Base-by-base conservation (phyloP, 2,797 vertebrate genomes). In the Myripristis murdjan region DNA sequence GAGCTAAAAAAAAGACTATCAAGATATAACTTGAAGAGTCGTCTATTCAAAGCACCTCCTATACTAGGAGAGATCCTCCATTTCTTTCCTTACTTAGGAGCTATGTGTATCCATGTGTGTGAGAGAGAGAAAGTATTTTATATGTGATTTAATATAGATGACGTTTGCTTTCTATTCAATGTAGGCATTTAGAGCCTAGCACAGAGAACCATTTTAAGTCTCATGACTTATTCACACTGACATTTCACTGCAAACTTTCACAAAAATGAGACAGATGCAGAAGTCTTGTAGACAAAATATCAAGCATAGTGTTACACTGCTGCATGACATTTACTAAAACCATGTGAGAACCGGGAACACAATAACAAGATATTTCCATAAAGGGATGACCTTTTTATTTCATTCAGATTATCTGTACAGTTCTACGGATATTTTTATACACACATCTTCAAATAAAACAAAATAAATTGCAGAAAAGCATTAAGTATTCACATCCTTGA, bases 351-450 rank as follows among this genome's bases (percentile, higher is more conserved):
- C 14, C n/a, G 48, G 9, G 47, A 0, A 67, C 6, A 77, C 0
- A 24, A 81, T 49, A 1, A 75, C 62, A 46, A 35, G 49, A 74
- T 47, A 73, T 18, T 72, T 72, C 63, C 64, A 73, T 88, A 70
- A 93, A 93, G 89, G 73, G 85, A 81, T 87, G 60, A 86, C 63
- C 46, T 88, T 73, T 95, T 94, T 92, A 93, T 94, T 94, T 90
- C 8, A 88, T 85, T 87, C 81, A 76, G 48, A 87, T 89, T 85
- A 74, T 91, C 84, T 94, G 91, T 94, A 94, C 93, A 95, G 76
- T 74, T 92, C 88, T 90, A 92, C 73, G 90, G 70, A 88, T 91
- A 87, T 87, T 83, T 89, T 75, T 84, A 85, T 87, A 90, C 89
- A 94, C 82, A 90, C 82, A 39, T 89, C 51, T 90, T 79, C 72